These are phyloP conservation scores for Suncus etruscus DNA, from an alignment of 2,113 vertebrate species.

Conservation along the genomic window DNA sequence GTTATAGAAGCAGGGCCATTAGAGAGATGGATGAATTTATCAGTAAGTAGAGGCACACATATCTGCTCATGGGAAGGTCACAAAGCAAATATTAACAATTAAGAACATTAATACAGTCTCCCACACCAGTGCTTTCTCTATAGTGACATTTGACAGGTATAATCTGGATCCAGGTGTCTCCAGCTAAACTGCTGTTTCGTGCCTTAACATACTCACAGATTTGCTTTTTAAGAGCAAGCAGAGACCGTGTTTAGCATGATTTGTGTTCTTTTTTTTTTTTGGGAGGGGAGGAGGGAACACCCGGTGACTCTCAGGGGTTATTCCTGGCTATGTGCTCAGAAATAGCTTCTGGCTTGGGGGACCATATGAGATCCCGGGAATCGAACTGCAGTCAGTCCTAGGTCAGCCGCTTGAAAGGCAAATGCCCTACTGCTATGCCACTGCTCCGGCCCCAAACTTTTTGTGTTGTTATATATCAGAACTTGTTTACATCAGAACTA, in stretches of 20 bases:
- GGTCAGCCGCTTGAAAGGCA: too few species aligned
- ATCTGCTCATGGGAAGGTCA: constrained; percentile 79
- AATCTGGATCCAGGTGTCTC: constrained; percentile 75
- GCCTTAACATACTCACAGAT: constrained; percentile 53
- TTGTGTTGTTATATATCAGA: too few species aligned
- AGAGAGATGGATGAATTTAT: constrained; percentile 77
- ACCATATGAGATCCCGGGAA: too few species aligned
- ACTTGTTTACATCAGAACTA: constrained; percentile 7
- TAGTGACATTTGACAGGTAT: constrained; percentile 73
- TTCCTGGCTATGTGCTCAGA: too few species aligned
- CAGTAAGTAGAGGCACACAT: constrained; percentile 65
- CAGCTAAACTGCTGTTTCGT: constrained; percentile 54
- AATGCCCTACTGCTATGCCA: too few species aligned
- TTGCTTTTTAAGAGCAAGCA: constrained; percentile 51
- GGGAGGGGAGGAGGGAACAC: too few species aligned
- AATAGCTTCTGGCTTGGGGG: too few species aligned
- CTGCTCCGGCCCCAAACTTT: too few species aligned
- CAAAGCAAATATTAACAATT: constrained; percentile 77
- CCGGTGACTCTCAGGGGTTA: too few species aligned
- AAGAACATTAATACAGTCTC: constrained; percentile 73
- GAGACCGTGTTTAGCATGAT: background rate
- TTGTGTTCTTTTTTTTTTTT: background rate
- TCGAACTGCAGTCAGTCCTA: too few species aligned
- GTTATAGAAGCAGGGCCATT: constrained; percentile 63
- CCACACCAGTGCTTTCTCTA: constrained; percentile 62